Base-by-base conservation (phyloP, 2,797 vertebrate genomes). In the Galaxias olidus region DNA sequence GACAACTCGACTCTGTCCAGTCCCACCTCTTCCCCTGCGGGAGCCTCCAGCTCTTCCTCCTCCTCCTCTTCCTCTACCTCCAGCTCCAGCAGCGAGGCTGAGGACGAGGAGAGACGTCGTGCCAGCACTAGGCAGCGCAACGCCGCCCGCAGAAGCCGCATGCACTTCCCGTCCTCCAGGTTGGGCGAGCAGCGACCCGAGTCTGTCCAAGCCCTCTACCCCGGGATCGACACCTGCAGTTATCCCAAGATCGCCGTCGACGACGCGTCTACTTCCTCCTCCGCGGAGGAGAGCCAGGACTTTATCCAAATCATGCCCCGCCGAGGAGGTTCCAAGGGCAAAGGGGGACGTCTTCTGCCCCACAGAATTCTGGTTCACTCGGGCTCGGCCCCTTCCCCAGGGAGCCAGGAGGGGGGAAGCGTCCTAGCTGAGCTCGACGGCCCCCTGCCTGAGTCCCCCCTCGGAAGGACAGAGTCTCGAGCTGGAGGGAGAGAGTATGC, bases 191-290 rank as follows among this genome's bases (percentile, higher is more conserved):
- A 30, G 66, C 90, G 93, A 68, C 90, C 93, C 8, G 87, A 90
- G 65, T 89, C 89, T 0, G 54, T 89, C 0, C 90, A 89, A 1
- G 86, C 92, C n/a, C 73, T 91, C 69, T 94, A 94, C 41, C 72
- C 94, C 18, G 93, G 95, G 15, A 90, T 95, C 14, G 97, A 98
- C 88, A 92, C 94, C 77, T 95, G 94, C 70, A 94, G 89, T 59
- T 98, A 98, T 82, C 96, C 97, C 0, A 96, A 96, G 50, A 95
- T 97, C 84, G 92, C 93, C 41, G 83, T 96, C 0, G 93, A 96
- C 0, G 95, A 98, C 72, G 84, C 93, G 18, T 95, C 95, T 7
- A 92, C 94, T 9, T 89, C 93, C 47, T 96, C 95, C 11, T 90
- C 93, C 0, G 85, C 77, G 1, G 87, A 85, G 8, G 86, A 75